Percentiles rank a stretch among this genome's conserved stretches.
Evolutionary conservation across 92 coral and sea anemone genomes (phyloP).

Genomic region (Epizoanthus stellaris): DNA sequence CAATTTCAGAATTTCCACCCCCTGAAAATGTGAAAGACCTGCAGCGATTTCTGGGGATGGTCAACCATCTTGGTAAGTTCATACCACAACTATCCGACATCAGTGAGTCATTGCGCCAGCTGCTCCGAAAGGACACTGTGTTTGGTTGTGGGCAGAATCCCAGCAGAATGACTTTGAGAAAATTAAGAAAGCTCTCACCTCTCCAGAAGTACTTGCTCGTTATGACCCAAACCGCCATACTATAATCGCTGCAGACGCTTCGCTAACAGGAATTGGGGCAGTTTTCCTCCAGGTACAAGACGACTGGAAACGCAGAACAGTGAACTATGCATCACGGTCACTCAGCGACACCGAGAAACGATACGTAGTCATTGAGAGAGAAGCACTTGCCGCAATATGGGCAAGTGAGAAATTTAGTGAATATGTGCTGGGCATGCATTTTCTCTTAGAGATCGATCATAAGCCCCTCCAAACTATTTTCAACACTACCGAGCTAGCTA

Average conservation of each 20-base stretch:
- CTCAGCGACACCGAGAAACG: constrained; percentile 60
- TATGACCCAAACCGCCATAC: constrained; percentile 51
- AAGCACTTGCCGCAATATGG: constrained; percentile 63
- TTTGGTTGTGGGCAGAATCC: constrained; percentile 9
- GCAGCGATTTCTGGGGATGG: constrained; percentile 52
- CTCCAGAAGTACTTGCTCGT: constrained; percentile 38
- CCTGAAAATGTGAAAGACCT: constrained; percentile 37
- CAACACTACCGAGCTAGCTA: neutral
- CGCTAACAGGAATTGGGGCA: constrained; percentile 60
- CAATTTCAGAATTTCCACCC: constrained; percentile 51
- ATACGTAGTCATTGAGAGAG: constrained; percentile 65
- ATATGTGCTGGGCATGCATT: constrained; percentile 54
- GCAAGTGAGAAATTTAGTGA: constrained; percentile 59
- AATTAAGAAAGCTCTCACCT: constrained; percentile 4
- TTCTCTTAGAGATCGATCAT: neutral
- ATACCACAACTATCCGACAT: no score
- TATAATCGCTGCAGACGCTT: constrained; percentile 70
- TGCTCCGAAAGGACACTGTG: neutral
- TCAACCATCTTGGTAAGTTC: no score
- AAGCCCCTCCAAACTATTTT: constrained; percentile 6
- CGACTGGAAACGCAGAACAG: constrained; percentile 59
- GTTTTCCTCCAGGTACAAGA: constrained; percentile 64
- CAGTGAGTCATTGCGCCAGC: no score
- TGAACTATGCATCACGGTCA: constrained; percentile 61
- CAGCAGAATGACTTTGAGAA: constrained; percentile 13